phyloP scores from a whole-genome alignment of 1,140 invertebrate genomes.

The Parapsyche elsis region DNA sequence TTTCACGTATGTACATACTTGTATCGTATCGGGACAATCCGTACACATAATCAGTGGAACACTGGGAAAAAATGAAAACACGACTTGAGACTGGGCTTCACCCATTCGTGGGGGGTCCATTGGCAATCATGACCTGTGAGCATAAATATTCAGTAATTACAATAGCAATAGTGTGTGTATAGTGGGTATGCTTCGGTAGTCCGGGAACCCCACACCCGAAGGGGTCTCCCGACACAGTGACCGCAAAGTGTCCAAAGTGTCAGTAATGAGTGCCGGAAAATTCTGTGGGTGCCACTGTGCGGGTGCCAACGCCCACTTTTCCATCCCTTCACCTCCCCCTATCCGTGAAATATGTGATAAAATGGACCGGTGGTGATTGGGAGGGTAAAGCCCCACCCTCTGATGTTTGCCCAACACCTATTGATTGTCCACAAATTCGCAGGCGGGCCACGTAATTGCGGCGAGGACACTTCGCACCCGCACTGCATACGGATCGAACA shows the following conservation, averaged over 20 bases:
- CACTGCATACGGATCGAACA: conserved; percentile 31
- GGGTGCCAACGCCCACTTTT: too few relatives aligned
- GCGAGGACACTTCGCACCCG: conserved; percentile 42
- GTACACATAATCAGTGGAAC: not conserved
- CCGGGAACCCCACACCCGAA: not conserved
- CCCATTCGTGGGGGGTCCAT: not conserved
- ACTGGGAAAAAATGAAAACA: not conserved
- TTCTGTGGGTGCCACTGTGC: conserved; percentile 1
- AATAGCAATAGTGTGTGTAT: not conserved
- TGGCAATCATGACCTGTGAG: not conserved
- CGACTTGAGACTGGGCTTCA: not conserved
- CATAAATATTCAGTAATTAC: conserved; percentile 12
- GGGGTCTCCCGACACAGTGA: not conserved
- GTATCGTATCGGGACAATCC: too few relatives aligned
- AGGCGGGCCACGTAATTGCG: conserved; percentile 50
- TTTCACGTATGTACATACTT: too few relatives aligned
- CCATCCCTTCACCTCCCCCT: too few relatives aligned
- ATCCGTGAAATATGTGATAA: conserved; percentile 11
- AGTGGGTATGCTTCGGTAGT: not conserved
- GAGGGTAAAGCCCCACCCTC: not conserved
- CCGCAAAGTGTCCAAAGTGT: conserved; percentile 8
- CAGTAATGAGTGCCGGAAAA: conserved; percentile 18
- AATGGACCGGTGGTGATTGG: not conserved
- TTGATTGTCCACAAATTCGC: conserved; percentile 49
- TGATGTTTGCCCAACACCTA: conserved; percentile 37